Evolutionary conservation across 2,888 invertebrate genomes (phyloP).

Genomic region (Mythimna albipuncta): DNA sequence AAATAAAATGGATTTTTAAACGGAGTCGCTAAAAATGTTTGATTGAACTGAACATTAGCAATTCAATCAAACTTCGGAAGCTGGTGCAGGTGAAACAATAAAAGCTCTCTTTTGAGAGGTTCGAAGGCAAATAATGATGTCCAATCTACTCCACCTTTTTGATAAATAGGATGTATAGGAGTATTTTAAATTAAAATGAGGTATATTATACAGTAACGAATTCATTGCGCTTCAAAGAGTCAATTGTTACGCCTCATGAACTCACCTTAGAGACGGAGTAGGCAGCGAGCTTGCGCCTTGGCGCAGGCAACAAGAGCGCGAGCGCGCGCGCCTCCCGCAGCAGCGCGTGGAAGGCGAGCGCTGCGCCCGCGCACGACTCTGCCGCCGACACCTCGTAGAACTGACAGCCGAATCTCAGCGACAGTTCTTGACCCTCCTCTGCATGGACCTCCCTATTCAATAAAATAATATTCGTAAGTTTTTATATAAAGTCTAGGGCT

Average conservation of each 20-base stretch:
- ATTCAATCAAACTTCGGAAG: not conserved
- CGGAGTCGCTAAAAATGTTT: not conserved
- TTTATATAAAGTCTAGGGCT: not conserved
- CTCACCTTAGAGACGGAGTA: constrained; percentile 94
- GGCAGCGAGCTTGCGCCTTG: constrained; percentile 93
- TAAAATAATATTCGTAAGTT: constrained; percentile 2
- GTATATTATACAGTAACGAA: no score
- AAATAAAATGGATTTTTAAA: constrained; percentile 56
- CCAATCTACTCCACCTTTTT: no score
- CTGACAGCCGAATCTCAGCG: constrained; percentile 94
- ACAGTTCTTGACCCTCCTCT: constrained; percentile 95
- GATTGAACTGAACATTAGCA: not conserved
- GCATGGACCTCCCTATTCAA: constrained; percentile 93
- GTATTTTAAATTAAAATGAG: not conserved
- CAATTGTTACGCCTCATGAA: not conserved
- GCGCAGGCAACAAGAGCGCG: constrained; percentile 92
- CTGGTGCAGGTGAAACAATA: no score
- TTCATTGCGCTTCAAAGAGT: not conserved
- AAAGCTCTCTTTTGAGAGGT: not conserved
- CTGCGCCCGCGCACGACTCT: constrained; percentile 95
- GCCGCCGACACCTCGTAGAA: constrained; percentile 97
- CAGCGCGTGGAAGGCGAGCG: constrained; percentile 94
- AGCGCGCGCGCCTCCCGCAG: constrained; percentile 94
- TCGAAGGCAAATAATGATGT: not conserved
- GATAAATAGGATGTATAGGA: not conserved